Evolutionary conservation across 1,140 invertebrate genomes (phyloP).

Genomic region (Chrysopa pallens): DNA sequence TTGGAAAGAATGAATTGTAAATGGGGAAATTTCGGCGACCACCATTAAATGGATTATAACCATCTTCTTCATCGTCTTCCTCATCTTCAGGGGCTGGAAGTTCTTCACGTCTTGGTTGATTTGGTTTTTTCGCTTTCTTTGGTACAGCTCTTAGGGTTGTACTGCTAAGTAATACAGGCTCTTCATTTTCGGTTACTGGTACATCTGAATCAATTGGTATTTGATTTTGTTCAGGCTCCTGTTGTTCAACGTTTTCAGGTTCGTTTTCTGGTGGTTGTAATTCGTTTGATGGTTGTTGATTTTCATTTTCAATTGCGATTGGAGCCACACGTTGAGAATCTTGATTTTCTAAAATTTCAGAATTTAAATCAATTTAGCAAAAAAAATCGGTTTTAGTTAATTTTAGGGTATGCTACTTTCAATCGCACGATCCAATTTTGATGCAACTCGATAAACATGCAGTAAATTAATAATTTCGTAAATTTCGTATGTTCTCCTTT

Average conservation of each 20-base stretch:
- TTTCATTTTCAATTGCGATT: not conserved
- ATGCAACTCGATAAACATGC: no score
- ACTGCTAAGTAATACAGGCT: not conserved
- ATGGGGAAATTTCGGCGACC: constrained; percentile 12
- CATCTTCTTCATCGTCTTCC: constrained; percentile 14
- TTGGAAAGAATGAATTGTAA: constrained; percentile 39
- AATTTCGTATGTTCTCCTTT: no score
- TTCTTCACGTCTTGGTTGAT: constrained; percentile 2
- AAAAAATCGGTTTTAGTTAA: no score
- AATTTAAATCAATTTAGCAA: no score
- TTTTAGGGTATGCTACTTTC: no score
- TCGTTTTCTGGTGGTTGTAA: not conserved
- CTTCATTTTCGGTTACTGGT: not conserved
- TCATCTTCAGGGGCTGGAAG: constrained; percentile 5
- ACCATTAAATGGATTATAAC: constrained; percentile 15
- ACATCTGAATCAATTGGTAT: not conserved
- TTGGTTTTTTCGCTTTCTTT: not conserved
- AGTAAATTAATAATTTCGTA: no score
- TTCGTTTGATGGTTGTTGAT: not conserved
- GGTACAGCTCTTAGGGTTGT: not conserved
- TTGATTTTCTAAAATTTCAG: no score
- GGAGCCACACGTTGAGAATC: no score
- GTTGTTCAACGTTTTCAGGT: not conserved
- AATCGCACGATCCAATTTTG: no score
- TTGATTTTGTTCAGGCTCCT: not conserved